phyloP scores from a whole-genome alignment of 1,140 invertebrate species.

The Leptinotarsa undecemlineata region DNA sequence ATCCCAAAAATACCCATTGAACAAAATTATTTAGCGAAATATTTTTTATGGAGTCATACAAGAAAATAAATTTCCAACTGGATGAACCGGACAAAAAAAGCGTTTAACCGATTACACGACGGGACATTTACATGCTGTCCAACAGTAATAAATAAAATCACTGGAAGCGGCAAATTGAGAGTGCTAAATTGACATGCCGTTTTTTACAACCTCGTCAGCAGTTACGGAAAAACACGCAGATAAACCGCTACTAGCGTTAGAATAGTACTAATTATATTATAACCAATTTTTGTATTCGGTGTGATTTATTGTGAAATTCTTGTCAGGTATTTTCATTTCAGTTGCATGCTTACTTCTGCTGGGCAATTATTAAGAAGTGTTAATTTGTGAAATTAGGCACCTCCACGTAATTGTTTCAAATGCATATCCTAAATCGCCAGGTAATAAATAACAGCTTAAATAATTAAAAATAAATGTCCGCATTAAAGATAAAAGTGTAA shows the following conservation, averaged over 20 bases:
- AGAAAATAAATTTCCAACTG: no score
- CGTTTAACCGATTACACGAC: not conserved
- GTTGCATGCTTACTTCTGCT: no score
- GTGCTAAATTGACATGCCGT: not conserved
- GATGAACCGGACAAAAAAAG: not conserved
- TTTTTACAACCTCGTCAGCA: not conserved
- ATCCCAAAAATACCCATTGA: no score
- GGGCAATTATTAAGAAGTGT: no score
- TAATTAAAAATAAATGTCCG: slow-evolving; percentile 5
- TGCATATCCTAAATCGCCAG: slow-evolving; percentile 1
- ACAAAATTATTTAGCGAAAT: no score
- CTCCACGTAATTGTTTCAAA: not conserved
- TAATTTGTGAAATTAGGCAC: no score
- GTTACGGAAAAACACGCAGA: not conserved
- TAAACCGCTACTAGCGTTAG: not conserved
- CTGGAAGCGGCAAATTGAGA: not conserved
- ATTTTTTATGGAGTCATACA: no score
- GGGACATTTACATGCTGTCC: not conserved
- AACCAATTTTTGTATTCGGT: not conserved
- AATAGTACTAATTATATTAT: not conserved
- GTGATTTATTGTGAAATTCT: not conserved
- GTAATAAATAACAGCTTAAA: slow-evolving; percentile 11
- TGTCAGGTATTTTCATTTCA: not conserved
- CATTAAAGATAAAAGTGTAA: slow-evolving; percentile 1
- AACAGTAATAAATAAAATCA: slow-evolving; percentile 8